Percentiles rank a stretch among this genome's conserved stretches.
Evolutionary conservation across 2,888 invertebrate genomes (phyloP).

Genomic region (Gari tellinella): DNA sequence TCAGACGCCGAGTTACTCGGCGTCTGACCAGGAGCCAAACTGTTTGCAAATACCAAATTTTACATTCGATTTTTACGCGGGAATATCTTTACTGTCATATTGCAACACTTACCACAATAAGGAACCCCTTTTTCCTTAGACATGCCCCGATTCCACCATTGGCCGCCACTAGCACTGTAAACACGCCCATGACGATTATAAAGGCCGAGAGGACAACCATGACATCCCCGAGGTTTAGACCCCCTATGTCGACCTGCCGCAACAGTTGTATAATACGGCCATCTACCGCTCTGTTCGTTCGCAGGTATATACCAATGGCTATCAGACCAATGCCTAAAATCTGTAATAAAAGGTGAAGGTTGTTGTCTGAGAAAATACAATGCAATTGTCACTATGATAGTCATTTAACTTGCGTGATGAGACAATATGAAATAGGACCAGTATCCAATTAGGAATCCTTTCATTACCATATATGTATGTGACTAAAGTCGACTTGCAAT

Average conservation of each 20-base stretch:
- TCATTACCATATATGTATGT: no score
- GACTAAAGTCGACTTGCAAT: no score
- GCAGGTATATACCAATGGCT: conserved; percentile 37
- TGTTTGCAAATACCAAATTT: no score
- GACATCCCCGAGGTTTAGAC: conserved; percentile 50
- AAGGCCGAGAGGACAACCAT: conserved; percentile 46
- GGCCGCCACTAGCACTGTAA: conserved; percentile 45
- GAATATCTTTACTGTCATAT: no score
- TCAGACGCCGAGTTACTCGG: no score
- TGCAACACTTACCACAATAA: conserved; percentile 37
- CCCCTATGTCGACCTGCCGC: conserved; percentile 30
- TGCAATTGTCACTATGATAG: not conserved
- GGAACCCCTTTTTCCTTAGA: conserved; percentile 49
- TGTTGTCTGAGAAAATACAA: not conserved
- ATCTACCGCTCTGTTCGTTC: conserved; percentile 37
- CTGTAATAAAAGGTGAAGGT: conserved; percentile 15
- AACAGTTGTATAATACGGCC: conserved; percentile 41
- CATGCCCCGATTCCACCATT: conserved; percentile 58
- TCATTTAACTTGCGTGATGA: no score
- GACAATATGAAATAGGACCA: no score
- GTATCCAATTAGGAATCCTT: no score
- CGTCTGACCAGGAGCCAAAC: no score
- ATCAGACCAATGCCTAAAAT: conserved; percentile 51
- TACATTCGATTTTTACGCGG: no score
- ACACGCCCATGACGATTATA: conserved; percentile 52